Evolutionary conservation across 2,113 vertebrate species (phyloP).

Genomic region (Platichthys flesus): DNA sequence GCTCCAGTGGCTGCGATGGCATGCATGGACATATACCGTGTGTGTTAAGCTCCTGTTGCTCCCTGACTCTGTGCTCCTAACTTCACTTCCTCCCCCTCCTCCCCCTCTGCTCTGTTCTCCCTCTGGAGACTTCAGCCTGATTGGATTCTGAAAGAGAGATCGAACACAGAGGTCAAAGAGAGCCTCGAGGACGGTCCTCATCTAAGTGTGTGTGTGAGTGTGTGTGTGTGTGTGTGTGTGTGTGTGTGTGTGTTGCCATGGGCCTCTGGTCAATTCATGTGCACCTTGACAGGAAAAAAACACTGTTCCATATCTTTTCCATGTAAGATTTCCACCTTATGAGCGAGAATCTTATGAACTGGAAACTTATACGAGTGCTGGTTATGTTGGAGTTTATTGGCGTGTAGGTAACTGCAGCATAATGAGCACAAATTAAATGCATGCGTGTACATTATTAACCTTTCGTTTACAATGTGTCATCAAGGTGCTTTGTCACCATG

Average conservation of each 20-base stretch:
- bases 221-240: slow-evolving; percentile 19
- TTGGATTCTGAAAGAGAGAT: slow-evolving; percentile 80
- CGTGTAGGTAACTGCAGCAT: slow-evolving; percentile 32
- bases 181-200: slow-evolving; percentile 64
- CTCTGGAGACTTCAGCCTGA: slow-evolving; percentile 72
- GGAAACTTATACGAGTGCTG: slow-evolving; percentile 26
- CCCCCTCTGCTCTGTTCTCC: slow-evolving; percentile 48
- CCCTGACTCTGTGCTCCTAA: slow-evolving; percentile 28
- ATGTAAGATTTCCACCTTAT: neutral
- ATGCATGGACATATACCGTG: slow-evolving; percentile 28
- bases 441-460: slow-evolving; percentile 59
- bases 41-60: slow-evolving; percentile 66
- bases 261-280: slow-evolving; percentile 47
- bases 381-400: slow-evolving; percentile 47
- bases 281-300: slow-evolving; percentile 28
- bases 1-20: slow-evolving; percentile 24
- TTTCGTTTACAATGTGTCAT: slow-evolving; percentile 64
- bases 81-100: slow-evolving; percentile 47
- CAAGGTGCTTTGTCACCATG: slow-evolving; percentile 54
- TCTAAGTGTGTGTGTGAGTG: slow-evolving; percentile 26
- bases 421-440: slow-evolving; percentile 31
- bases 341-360: slow-evolving; percentile 15
- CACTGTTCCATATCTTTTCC: neutral
- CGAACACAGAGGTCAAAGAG: slow-evolving; percentile 77
- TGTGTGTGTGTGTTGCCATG: slow-evolving; percentile 14